Conservation (phyloP, 2,888 invertebrate genomes). For the Bimastos eiseni region DNA sequence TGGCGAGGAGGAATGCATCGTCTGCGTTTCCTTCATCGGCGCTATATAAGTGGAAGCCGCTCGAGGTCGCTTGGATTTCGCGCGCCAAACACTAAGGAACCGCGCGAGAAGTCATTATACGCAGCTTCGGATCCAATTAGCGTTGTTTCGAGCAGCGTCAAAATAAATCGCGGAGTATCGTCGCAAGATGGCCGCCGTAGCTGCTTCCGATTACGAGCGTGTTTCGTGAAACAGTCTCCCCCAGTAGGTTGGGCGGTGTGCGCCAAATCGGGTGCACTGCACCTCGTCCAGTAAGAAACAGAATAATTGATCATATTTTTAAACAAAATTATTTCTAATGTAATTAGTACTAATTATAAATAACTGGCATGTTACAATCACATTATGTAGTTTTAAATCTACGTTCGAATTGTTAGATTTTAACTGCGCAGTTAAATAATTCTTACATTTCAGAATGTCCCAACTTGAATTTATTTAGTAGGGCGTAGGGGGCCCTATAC, state of each 20-base stretch:
- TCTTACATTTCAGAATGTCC: too few species aligned
- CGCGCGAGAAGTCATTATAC: conserved; percentile 5
- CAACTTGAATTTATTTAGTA: too few species aligned
- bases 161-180: not conserved
- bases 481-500: too few species aligned
- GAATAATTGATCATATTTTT: not conserved
- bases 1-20: conserved; percentile 5
- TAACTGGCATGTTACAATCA: not conserved
- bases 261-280: not conserved
- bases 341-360: not conserved
- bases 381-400: not conserved
- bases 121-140: conserved; percentile 13
- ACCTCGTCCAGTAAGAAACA: not conserved
- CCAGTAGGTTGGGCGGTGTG: not conserved
- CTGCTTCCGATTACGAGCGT: not conserved
- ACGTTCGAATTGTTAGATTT: too few species aligned
- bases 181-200: conserved; percentile 2
- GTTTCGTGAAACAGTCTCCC: not conserved
- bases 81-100: not conserved
- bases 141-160: conserved; percentile 5
- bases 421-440: too few species aligned
- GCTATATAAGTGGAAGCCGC: not conserved
- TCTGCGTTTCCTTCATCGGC: not conserved
- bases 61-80: not conserved
- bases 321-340: not conserved